phyloP scores from a whole-genome alignment of 2,113 vertebrate species.

The Sinocyclocheilus grahami region DNA sequence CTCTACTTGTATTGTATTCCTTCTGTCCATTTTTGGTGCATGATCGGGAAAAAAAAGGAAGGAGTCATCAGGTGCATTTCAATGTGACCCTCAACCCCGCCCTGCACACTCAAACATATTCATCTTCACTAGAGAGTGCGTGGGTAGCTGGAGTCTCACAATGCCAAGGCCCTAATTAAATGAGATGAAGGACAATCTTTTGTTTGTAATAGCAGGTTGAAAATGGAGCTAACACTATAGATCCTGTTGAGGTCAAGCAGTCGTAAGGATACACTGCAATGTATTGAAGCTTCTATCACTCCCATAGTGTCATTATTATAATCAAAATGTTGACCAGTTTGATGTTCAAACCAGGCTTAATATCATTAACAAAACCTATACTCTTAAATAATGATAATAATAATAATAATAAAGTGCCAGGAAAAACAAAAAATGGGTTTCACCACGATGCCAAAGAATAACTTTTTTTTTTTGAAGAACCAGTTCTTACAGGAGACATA shows the following conservation, averaged over 20 bases:
- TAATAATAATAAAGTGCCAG: too few relatives aligned
- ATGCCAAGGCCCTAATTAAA: conserved; percentile 63
- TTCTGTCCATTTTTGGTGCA: not conserved
- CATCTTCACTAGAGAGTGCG: conserved; percentile 55
- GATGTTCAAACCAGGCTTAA: not conserved
- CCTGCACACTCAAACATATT: conserved; percentile 55
- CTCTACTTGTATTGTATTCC: too few relatives aligned
- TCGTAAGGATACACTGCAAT: not conserved
- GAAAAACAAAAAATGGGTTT: too few relatives aligned
- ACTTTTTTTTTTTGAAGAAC: too few relatives aligned
- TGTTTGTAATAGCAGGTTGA: conserved; percentile 37
- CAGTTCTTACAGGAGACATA: too few relatives aligned
- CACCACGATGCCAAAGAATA: too few relatives aligned
- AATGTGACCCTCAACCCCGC: conserved; percentile 63
- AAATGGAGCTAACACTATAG: not conserved
- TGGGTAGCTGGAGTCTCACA: conserved; percentile 57
- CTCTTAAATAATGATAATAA: too few relatives aligned
- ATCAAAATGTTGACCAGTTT: not conserved
- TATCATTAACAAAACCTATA: not conserved
- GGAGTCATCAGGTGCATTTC: conserved; percentile 57
- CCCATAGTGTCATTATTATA: not conserved
- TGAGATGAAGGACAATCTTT: conserved; percentile 43
- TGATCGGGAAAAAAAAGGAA: not conserved
- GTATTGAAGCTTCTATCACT: not conserved
- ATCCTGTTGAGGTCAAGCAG: not conserved